Percentiles rank a stretch among this genome's conserved stretches.
phyloP scores from a whole-genome alignment of 1,140 invertebrate species.

The Acyrthosiphon pisum region DNA sequence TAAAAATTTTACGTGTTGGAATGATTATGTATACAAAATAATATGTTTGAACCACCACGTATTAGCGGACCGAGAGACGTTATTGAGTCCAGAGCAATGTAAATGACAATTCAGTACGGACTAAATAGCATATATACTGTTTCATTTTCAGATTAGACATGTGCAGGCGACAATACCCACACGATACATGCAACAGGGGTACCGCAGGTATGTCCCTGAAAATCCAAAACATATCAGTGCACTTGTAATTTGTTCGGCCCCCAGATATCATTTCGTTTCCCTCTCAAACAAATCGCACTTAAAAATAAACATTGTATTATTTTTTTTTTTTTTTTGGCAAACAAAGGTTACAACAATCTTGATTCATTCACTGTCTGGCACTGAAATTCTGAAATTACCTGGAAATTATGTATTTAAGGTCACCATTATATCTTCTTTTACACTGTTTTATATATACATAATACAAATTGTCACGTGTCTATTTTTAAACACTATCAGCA shows the following conservation, averaged over 20 bases:
- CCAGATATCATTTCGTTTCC: not conserved
- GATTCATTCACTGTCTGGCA: slow-evolving; percentile 50
- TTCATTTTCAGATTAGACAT: slow-evolving; percentile 92
- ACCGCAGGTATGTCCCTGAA: slow-evolving; percentile 86
- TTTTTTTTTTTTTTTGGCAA: slow-evolving; percentile 6
- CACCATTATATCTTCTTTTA: slow-evolving; percentile 53
- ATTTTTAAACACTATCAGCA: not conserved
- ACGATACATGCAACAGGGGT: slow-evolving; percentile 95
- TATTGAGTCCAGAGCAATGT: not conserved
- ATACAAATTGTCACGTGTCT: not conserved
- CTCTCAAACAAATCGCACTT: slow-evolving; percentile 29
- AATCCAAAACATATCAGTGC: slow-evolving; percentile 57
- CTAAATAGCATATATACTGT: slow-evolving; percentile 46
- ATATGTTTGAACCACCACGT: not conserved
- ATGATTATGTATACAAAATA: not conserved
- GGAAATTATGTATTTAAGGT: slow-evolving; percentile 47
- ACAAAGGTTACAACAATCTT: slow-evolving; percentile 32
- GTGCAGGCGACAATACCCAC: slow-evolving; percentile 93
- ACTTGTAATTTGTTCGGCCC: slow-evolving; percentile 50
- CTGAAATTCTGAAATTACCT: slow-evolving; percentile 43
- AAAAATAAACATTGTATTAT: slow-evolving; percentile 8
- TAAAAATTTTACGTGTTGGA: not conserved
- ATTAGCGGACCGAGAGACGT: not conserved
- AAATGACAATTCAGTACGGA: not conserved
- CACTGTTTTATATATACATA: slow-evolving; percentile 32